phyloP scores from a whole-genome alignment of 2,797 vertebrate genomes.

The Rhadinocentrus ornatus region DNA sequence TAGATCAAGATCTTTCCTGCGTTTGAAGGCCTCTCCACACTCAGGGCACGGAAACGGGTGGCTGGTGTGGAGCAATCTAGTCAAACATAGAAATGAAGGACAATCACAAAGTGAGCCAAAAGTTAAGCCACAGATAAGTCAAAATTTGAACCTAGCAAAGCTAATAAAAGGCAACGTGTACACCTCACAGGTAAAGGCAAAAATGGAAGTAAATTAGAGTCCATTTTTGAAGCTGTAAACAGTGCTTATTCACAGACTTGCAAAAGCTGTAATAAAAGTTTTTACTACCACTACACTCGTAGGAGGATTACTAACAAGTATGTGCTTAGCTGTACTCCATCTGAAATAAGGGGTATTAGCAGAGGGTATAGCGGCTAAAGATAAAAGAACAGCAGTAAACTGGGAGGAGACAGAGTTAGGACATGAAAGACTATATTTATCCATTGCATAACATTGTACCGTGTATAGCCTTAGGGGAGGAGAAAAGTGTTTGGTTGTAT shows the following conservation, averaged over 20 bases:
- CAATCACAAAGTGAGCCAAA: not conserved
- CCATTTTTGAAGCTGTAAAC: too few relatives aligned
- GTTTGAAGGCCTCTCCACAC: conserved; percentile 89
- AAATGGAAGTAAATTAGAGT: not conserved
- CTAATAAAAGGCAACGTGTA: conserved; percentile 9
- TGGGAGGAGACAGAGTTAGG: conserved; percentile 62
- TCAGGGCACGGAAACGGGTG: conserved; percentile 89
- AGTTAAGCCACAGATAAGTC: not conserved
- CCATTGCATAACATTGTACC: conserved; percentile 67
- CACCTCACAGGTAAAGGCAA: not conserved
- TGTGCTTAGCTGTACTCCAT: conserved; percentile 56
- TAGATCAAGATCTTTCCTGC: conserved; percentile 89
- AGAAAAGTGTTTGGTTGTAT: conserved; percentile 57
- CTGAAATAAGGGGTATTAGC: conserved; percentile 63
- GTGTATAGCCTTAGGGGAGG: conserved; percentile 63
- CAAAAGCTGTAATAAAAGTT: conserved; percentile 29
- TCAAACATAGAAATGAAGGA: conserved; percentile 3
- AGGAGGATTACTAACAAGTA: conserved; percentile 50
- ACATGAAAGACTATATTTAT: conserved; percentile 77
- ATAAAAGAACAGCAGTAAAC: conserved; percentile 62
- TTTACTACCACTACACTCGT: conserved; percentile 30
- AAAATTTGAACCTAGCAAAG: not conserved
- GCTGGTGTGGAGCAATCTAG: conserved; percentile 89
- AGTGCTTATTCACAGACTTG: conserved; percentile 11
- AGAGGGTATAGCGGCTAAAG: conserved; percentile 47